These are phyloP conservation scores for Suillia variegata DNA, from an alignment of 2,888 invertebrate species.

Conservation along the genomic window DNA sequence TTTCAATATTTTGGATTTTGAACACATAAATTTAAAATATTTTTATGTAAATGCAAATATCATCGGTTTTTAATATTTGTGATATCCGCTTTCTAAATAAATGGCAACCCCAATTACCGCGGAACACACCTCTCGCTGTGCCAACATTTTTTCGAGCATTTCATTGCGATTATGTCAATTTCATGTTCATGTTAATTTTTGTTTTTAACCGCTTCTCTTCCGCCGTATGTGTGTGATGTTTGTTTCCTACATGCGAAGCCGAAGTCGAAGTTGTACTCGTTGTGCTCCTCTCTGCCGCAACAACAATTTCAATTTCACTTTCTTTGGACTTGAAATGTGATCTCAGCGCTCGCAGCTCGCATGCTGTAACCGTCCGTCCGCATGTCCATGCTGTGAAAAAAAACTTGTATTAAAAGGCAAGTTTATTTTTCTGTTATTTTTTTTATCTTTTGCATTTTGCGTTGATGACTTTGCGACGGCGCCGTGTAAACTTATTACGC, in stretches of 20 bases:
- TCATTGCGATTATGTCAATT: conserved; percentile 46
- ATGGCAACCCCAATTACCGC: background rate
- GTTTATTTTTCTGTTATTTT: too few relatives aligned
- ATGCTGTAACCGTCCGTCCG: too few relatives aligned
- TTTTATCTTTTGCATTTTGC: background rate
- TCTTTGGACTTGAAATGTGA: conserved; percentile 45
- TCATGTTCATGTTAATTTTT: conserved; percentile 43
- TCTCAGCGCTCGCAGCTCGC: too few relatives aligned
- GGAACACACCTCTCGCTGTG: background rate
- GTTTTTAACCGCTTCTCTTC: too few relatives aligned
- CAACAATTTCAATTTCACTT: conserved; percentile 49
- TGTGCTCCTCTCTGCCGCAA: conserved; percentile 9
- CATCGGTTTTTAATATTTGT: too few relatives aligned
- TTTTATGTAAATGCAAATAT: too few relatives aligned
- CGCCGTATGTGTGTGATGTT: background rate
- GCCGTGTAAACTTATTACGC: background rate
- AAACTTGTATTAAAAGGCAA: conserved; percentile 5
- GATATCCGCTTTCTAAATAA: too few relatives aligned
- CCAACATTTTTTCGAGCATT: conserved; percentile 8
- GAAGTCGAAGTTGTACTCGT: too few relatives aligned
- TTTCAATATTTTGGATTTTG: too few relatives aligned
- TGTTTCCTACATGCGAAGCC: background rate
- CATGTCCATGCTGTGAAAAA: too few relatives aligned
- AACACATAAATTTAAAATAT: too few relatives aligned
- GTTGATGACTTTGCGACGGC: too few relatives aligned